phyloP scores from a whole-genome alignment of 2,113 vertebrate genomes.

The Anolis carolinensis region DNA sequence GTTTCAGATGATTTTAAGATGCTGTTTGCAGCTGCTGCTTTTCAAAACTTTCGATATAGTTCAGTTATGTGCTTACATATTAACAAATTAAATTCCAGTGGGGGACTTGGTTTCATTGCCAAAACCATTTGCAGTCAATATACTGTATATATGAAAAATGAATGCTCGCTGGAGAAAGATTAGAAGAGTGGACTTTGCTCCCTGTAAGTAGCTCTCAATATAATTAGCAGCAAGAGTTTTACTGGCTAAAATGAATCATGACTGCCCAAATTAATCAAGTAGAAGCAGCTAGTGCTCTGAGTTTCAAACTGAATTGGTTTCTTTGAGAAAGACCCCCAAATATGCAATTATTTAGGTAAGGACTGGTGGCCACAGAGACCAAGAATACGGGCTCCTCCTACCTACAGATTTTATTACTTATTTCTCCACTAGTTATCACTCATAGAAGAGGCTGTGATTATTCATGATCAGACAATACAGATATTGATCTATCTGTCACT shows the following conservation, averaged over 20 bases:
- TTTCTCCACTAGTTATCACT: not conserved
- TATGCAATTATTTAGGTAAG: not conserved
- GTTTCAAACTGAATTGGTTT: not conserved
- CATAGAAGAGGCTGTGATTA: not conserved
- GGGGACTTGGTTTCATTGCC: constrained; percentile 9
- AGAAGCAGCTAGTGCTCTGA: not conserved
- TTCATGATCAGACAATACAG: not conserved
- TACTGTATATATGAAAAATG: not conserved
- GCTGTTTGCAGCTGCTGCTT: not conserved
- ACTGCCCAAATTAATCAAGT: not conserved
- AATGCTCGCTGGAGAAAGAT: not conserved
- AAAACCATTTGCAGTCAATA: not conserved
- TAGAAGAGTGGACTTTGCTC: not conserved
- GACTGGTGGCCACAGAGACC: not conserved
- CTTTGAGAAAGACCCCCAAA: not conserved
- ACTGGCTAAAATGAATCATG: not conserved
- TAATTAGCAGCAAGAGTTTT: not conserved
- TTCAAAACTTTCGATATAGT: not conserved
- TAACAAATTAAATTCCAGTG: not conserved
- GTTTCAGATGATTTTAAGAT: not conserved
- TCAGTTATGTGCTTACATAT: not conserved
- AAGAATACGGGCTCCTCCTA: not conserved
- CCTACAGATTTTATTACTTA: not conserved
- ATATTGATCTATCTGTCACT: not conserved
- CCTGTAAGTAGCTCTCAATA: not conserved